Evolutionary conservation across 2,113 vertebrate genomes (phyloP).

Genomic region (Amblyornis subalaris): DNA sequence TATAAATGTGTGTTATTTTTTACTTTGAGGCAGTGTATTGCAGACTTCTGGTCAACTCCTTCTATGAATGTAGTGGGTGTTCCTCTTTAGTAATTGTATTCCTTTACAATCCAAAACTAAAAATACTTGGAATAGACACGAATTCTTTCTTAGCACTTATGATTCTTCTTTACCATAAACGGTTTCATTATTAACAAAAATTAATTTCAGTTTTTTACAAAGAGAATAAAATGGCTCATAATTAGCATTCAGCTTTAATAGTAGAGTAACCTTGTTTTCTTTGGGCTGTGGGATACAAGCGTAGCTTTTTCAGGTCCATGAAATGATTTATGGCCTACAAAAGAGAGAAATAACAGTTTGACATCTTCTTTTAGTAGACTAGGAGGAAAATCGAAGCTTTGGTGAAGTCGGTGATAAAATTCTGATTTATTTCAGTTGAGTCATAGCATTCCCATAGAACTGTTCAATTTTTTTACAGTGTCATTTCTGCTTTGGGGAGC

Average conservation of each 20-base stretch:
- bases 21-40: neutral
- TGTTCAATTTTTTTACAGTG: neutral
- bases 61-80: neutral
- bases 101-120: neutral
- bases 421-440: neutral
- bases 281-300: neutral
- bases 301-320: neutral
- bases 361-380: neutral
- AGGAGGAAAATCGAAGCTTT: neutral
- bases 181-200: neutral
- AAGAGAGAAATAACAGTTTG: conserved; percentile 10
- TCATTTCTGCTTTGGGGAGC: neutral
- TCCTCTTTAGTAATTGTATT: neutral
- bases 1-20: neutral
- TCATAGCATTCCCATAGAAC: neutral
- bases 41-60: neutral
- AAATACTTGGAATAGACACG: neutral
- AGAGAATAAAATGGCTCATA: neutral
- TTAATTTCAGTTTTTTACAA: neutral
- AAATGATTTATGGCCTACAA: neutral
- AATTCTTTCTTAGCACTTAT: neutral
- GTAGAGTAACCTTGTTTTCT: neutral
- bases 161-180: neutral
- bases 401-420: conserved; percentile 25
- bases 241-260: neutral